Base-by-base conservation (phyloP, 2,888 invertebrate species). In the Drosophila crucigera region DNA sequence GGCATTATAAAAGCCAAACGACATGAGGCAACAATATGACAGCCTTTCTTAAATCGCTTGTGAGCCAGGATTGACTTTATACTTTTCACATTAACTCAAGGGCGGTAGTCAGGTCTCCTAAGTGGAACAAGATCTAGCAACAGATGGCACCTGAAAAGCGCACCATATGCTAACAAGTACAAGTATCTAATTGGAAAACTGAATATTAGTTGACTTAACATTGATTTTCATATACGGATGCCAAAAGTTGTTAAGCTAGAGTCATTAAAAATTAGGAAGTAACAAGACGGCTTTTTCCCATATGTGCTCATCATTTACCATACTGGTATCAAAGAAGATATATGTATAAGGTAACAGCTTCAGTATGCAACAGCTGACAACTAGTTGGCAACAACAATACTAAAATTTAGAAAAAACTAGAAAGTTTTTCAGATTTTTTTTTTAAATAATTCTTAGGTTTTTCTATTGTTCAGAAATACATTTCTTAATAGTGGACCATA, bases 21-120 rank as follows among this genome's bases (percentile, higher is more conserved):
- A 63, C 62, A 67, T 31, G 39, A 43, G 43, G 52, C 35, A 43
- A 60, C 77, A 78, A 77, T 68, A 54, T 71, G 76, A 22, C 64
- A 65, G 59, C 22, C 52, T 62, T 56, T 39, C 22, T 22, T 33
- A 47, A 47, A 25, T 62, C 62, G 43, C 30, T 30, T 62, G 53
- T 53, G 33, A 28, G 39, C 14, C 52, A n/a, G 59, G 53, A 69
- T 52, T 66, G 61, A 66, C 61, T 52, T 66, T 39, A 47, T 66
- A 37, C 56, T 22, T 59, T 49, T 22, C 54, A 58, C 47, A 55
- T 55, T 6, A 55, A 37, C 55, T 28, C 37, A 11, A 30, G n/a
- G 9, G 30, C 30, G n/a, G 73, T 60, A 22, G 19, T n/a, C 25
- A 16, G 10, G 16, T 39, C 30, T 22, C 22, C 5, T 25, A 6